Conservation (phyloP, 2,113 vertebrate species). For the Rhadina sibilatrix region DNA sequence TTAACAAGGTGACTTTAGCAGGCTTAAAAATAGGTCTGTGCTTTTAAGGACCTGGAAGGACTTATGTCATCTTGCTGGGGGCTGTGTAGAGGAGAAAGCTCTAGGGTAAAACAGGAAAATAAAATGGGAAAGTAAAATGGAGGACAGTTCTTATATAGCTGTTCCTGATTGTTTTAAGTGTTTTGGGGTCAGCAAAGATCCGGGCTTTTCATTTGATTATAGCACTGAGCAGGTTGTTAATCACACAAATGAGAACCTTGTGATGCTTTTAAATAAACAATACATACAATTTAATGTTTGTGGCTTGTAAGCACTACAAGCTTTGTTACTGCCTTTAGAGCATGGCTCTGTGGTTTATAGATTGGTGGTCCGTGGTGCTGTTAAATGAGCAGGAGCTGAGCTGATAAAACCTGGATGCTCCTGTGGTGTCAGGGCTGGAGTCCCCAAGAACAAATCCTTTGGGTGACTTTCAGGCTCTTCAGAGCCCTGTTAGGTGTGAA, state of each 20-base stretch:
- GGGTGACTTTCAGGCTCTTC: neutral
- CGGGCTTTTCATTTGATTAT: conserved; percentile 11
- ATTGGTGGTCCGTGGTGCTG: neutral
- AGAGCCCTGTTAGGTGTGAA: neutral
- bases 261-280: conserved; percentile 57
- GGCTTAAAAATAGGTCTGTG: conserved; percentile 3
- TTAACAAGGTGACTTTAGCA: conserved; percentile 43
- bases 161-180: conserved; percentile 20
- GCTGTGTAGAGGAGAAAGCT: neutral
- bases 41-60: conserved; percentile 24
- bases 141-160: conserved; percentile 11
- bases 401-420: neutral
- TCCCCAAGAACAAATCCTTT: neutral
- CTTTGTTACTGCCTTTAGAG: conserved; percentile 37
- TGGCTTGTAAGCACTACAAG: neutral
- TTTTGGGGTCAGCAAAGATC: conserved; percentile 42
- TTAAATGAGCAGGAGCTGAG: neutral
- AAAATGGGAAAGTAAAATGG: conserved; percentile 7
- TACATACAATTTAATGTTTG: neutral
- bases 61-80: conserved; percentile 20
- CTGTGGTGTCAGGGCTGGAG: neutral
- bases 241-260: conserved; percentile 29
- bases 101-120: neutral
- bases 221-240: conserved; percentile 38
- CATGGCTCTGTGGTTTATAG: conserved; percentile 47